These are phyloP conservation scores for Drosophila pseudoobscura DNA, from an alignment of 1,140 invertebrate species.

Conservation along the genomic window DNA sequence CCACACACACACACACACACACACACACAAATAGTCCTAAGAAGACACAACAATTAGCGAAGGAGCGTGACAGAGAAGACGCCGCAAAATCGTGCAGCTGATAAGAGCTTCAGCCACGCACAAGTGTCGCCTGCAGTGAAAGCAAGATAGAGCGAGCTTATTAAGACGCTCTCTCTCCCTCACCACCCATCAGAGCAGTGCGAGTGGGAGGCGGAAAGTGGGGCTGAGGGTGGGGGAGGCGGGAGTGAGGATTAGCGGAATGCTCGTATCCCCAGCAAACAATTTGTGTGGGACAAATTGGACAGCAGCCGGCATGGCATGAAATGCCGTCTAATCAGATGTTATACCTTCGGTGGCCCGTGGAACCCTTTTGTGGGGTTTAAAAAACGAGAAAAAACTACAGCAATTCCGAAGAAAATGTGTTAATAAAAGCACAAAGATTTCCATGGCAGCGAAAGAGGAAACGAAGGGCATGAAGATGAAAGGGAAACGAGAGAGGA, in stretches of 20 bases:
- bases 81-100: constrained; percentile 9
- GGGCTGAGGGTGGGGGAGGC: no score
- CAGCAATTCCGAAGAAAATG: constrained; percentile 45
- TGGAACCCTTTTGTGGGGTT: constrained; percentile 35
- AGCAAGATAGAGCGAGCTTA: neutral
- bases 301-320: constrained; percentile 12
- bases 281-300: constrained; percentile 37
- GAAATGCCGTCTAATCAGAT: constrained; percentile 47
- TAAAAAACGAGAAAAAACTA: constrained; percentile 20
- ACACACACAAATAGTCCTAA: no score
- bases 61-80: constrained; percentile 1
- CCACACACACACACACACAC: no score
- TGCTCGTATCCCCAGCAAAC: constrained; percentile 3
- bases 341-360: constrained; percentile 22
- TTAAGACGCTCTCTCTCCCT: no score
- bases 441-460: constrained; percentile 12
- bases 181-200: no score
- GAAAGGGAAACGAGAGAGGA: neutral
- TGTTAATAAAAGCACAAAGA: constrained; percentile 67
- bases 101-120: constrained; percentile 1
- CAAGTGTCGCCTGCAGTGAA: constrained; percentile 5
- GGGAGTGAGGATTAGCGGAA: no score
- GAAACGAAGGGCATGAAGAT: neutral
- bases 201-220: no score
- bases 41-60: neutral